phyloP scores from a whole-genome alignment of 2,888 invertebrate species.

The Theretra japonica region DNA sequence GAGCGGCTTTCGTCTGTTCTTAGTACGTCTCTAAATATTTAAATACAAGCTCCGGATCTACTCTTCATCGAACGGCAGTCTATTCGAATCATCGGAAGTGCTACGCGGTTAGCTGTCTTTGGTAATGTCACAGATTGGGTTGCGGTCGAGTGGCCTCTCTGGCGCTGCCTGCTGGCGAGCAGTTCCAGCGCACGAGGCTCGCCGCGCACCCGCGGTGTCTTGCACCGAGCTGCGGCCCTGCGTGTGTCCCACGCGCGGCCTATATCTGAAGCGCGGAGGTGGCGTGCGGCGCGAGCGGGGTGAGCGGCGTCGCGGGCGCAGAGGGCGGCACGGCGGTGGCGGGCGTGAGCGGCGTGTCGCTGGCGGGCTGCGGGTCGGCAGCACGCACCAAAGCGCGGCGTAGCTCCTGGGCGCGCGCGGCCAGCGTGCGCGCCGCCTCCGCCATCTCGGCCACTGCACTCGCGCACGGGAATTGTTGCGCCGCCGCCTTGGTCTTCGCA shows the following conservation, averaged over 20 bases:
- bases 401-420: conserved; percentile 92
- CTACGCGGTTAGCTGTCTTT: conserved; percentile 64
- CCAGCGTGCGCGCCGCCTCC: conserved; percentile 93
- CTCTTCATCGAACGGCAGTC: conserved; percentile 60
- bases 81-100: conserved; percentile 58
- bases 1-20: conserved; percentile 73
- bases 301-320: conserved; percentile 65
- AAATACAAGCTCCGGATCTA: conserved; percentile 63
- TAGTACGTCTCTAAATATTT: conserved; percentile 62
- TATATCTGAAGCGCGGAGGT: conserved; percentile 72
- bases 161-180: not conserved
- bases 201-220: too few relatives aligned
- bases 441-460: conserved; percentile 97
- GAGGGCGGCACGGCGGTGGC: conserved; percentile 68
- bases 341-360: conserved; percentile 64
- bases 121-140: conserved; percentile 59
- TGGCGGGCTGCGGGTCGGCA: conserved; percentile 77
- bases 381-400: conserved; percentile 90
- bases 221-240: conserved; percentile 7
- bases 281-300: conserved; percentile 69
- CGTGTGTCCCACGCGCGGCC: conserved; percentile 25
- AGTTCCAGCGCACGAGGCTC: conserved; percentile 12
- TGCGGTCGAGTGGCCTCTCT: conserved; percentile 36
- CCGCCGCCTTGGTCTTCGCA: conserved; percentile 94
- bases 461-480: conserved; percentile 96